Evolutionary conservation across 2,888 invertebrate genomes (phyloP), one percentile per base, ranked within the genome.

Genomic region (Leucophora obtusa): DNA sequence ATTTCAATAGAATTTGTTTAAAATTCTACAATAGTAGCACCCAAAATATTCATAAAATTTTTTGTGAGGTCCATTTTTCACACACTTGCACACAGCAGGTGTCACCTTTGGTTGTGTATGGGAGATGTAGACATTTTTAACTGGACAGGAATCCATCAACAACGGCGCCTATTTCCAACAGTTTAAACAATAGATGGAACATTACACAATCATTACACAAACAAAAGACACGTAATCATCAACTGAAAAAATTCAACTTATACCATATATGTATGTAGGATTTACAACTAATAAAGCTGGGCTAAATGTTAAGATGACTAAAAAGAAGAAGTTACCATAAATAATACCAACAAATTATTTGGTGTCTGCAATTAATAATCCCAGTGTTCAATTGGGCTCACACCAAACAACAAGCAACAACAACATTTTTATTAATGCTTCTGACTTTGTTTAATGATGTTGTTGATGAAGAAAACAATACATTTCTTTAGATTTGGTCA

Each of bases 131-230:
- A 83, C 68, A 82, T 79, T 72, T 75, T 79, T n/a, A 68, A 68
- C 63, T 79, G 75, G 79, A 80, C 84, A 84, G 81, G 83, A 85
- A 88, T 85, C 86, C 87, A 88, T 88, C 88, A 87, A 86, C 86
- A 86, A 86, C 87, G 88, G 87, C 87, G 88, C 88, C 87, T 88
- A 83, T 81, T 50, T 28, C 59, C 50, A 71, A 75, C 58, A 56
- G 70, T 53, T 63, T 47, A 60, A 62, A 60, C 73, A 77, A 78
- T 73, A 82, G 86, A 63, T 72, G 75, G 65, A 77, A 74, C 72
- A 66, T 54, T 10, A 59, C 68, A 70, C 56, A 54, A 35, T 79
- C 59, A 54, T 65, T 65, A 60, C 18, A 58, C 28, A 54, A 33
- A 54, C 56, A 70, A 53, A 74, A 33, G 60, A 51, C 47, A 18